These are phyloP conservation scores for Hydroisotoma schaefferi DNA, from an alignment of 2,888 invertebrate species.

Conservation along the genomic window DNA sequence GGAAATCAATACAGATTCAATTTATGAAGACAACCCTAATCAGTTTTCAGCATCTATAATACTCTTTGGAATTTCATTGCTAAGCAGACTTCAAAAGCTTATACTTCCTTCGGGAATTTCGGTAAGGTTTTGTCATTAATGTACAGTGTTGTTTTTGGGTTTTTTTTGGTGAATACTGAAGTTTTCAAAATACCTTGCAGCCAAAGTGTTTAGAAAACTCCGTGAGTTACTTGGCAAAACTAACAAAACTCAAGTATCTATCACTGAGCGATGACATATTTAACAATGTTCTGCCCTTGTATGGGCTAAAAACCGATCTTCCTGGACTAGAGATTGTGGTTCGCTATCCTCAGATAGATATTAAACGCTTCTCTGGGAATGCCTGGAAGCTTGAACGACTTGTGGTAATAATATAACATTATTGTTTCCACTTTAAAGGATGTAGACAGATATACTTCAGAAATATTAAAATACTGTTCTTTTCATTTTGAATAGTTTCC, in stretches of 20 bases:
- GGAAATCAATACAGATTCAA: constrained; percentile 27
- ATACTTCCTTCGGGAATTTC: constrained; percentile 37
- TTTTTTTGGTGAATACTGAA: neutral
- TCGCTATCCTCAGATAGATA: constrained; percentile 31
- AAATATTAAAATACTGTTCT: neutral
- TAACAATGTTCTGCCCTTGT: constrained; percentile 36
- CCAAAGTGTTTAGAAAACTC: constrained; percentile 37
- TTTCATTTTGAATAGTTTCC: constrained; percentile 31
- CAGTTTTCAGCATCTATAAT: constrained; percentile 36
- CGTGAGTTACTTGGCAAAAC: constrained; percentile 29
- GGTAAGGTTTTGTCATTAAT: constrained; percentile 10
- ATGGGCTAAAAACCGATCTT: constrained; percentile 33
- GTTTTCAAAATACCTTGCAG: constrained; percentile 9
- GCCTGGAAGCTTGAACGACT: constrained; percentile 34
- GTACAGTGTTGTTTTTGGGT: neutral
- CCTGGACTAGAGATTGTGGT: constrained; percentile 35
- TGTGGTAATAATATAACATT: constrained; percentile 18
- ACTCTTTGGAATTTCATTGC: constrained; percentile 32
- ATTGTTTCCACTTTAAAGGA: neutral
- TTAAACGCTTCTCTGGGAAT: constrained; percentile 27
- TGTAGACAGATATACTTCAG: neutral
- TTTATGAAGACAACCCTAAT: constrained; percentile 24
- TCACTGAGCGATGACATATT: constrained; percentile 37
- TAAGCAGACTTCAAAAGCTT: constrained; percentile 21
- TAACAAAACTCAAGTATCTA: constrained; percentile 27